Evolutionary conservation across 2,888 invertebrate species (phyloP), one percentile per base, ranked within the genome.

Genomic region (Cactoblastis cactorum): DNA sequence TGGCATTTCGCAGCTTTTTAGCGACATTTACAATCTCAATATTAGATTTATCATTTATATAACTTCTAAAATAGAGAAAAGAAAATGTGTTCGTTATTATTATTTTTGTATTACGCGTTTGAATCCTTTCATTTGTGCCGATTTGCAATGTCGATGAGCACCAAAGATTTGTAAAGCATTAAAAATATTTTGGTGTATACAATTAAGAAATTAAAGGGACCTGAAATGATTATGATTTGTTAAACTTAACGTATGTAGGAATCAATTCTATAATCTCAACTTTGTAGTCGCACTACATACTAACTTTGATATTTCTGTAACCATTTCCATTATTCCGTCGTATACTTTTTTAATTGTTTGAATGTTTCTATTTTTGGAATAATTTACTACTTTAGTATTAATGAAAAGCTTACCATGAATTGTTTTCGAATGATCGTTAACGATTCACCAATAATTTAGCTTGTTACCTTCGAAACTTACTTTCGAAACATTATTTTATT

Each of bases 141-240:
- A 82, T 70, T 76, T 80, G 80, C 79, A 81, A 83, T 81, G 82
- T 86, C 81, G 80, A 86, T 82, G 78, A 81, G 83, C 89, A 86
- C 89, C 89, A 89, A 89, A 89, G 89, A 89, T 88, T 85, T 86
- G 81, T 83, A 79, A 83, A 80, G 74, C 78, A 74, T 80, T 78
- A 69, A 80, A 67, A 71, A 79, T 74, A 74, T 81, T 83, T 88
- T 88, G 88, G 88, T 87, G 89, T 86, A 77, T 77, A 80, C 83
- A 83, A 80, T 80, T 87, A 86, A 87, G 85, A 87, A 88, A 87
- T 84, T 84, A 78, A 83, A 81, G 89, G 89, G 89, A 89, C 89
- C 89, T 89, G 89, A 89, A 82, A 83, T 83, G 74, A 83, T 82
- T 82, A 84, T 80, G 80, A 83, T 78, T 80, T 82, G 71, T 83